Conservation (phyloP, 2,888 invertebrate species). For the Drosophila anomelani region DNA sequence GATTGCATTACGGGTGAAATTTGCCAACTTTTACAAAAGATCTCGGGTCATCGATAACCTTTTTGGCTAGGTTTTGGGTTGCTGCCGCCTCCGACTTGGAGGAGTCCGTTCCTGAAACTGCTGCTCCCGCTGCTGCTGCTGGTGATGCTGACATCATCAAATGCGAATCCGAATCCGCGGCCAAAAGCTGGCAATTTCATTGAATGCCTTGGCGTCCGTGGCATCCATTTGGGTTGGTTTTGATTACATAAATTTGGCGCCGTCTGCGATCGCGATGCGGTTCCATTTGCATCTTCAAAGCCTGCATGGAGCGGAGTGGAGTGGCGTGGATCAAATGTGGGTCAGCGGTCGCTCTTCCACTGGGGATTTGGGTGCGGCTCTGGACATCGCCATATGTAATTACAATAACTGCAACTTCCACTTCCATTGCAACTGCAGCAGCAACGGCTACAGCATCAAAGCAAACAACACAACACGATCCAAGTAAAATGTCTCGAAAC, state of each 20-base stretch:
- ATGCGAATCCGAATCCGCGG: slow-evolving; percentile 35
- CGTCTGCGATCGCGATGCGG: slow-evolving; percentile 52
- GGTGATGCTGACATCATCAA: slow-evolving; percentile 71
- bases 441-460: slow-evolving; percentile 53
- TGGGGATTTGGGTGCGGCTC: slow-evolving; percentile 53
- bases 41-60: slow-evolving; percentile 72
- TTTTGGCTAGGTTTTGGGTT: slow-evolving; percentile 68
- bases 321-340: slow-evolving; percentile 57
- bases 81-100: slow-evolving; percentile 28
- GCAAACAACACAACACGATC: slow-evolving; percentile 66
- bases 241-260: slow-evolving; percentile 77
- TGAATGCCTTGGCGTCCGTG: slow-evolving; percentile 56
- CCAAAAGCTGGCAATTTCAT: slow-evolving; percentile 58
- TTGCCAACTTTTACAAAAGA: slow-evolving; percentile 65
- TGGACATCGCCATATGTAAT: slow-evolving; percentile 65
- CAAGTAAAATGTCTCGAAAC: slow-evolving; percentile 68
- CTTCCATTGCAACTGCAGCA: slow-evolving; percentile 26
- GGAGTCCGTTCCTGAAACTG: slow-evolving; percentile 1
- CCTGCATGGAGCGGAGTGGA: slow-evolving; percentile 18
- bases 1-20: slow-evolving; percentile 79
- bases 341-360: slow-evolving; percentile 52
- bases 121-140: slow-evolving; percentile 17
- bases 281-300: slow-evolving; percentile 76
- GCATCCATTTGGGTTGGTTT: slow-evolving; percentile 58
- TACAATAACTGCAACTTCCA: slow-evolving; percentile 71